Evolutionary conservation across 2,113 vertebrate genomes (phyloP).

Genomic region (Gobio gobio): DNA sequence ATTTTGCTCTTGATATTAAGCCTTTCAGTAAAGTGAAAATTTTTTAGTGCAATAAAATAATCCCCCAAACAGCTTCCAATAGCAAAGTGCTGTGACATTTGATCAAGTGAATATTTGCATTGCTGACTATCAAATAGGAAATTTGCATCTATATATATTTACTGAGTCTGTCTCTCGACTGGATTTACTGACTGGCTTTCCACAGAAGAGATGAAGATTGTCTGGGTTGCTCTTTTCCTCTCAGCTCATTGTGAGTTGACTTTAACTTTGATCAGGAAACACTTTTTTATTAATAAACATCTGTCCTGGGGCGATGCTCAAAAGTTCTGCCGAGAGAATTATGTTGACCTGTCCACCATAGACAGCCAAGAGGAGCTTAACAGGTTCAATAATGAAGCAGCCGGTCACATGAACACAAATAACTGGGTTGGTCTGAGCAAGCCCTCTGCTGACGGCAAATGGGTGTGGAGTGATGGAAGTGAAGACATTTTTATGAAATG

Average conservation of each 20-base stretch:
- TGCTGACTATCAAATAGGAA: not conserved
- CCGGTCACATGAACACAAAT: too few species aligned
- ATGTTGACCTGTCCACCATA: not conserved
- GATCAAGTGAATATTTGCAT: not conserved
- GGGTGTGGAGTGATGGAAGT: slow-evolving; percentile 12
- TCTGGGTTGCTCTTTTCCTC: not conserved
- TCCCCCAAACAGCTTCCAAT: too few species aligned
- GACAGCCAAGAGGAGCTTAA: not conserved
- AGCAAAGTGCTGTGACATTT: not conserved
- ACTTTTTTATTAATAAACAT: accelerated
- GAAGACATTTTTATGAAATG: too few species aligned
- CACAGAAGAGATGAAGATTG: not conserved
- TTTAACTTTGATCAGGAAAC: not conserved
- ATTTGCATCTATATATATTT: not conserved
- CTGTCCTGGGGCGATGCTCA: not conserved
- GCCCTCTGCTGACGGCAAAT: accelerated
- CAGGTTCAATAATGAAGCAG: not conserved
- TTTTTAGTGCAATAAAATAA: too few species aligned
- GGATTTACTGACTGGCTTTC: not conserved
- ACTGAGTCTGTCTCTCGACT: not conserved
- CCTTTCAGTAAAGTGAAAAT: too few species aligned
- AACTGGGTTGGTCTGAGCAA: slow-evolving; percentile 27
- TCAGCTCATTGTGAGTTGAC: slow-evolving; percentile 5
- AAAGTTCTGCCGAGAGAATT: not conserved
- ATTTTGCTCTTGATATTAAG: too few species aligned